Conservation (phyloP, 2,888 invertebrate genomes). For the Drosophila siamana region DNA sequence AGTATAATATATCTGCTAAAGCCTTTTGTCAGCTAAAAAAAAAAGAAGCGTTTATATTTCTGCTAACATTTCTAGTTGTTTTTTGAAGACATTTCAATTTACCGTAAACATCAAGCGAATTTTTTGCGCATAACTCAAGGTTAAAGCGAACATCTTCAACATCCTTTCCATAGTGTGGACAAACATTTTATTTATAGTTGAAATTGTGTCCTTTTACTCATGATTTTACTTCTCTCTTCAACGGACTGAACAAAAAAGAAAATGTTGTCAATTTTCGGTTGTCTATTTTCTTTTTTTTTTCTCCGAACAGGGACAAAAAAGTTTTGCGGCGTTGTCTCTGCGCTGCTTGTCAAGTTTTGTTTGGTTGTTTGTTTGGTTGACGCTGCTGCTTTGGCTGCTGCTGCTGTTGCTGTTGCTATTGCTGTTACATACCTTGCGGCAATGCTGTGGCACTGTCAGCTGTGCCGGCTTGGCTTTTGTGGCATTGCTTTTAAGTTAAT, state of each 20-base stretch:
- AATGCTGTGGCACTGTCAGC: conserved; percentile 56
- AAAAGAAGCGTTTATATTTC: no score
- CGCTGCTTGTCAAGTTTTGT: conserved; percentile 44
- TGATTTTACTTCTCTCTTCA: conserved; percentile 48
- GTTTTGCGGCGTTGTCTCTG: conserved; percentile 62
- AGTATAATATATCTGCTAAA: no score
- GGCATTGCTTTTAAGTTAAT: conserved; percentile 77
- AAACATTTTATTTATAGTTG: conserved; percentile 64
- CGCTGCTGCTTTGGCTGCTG: no score
- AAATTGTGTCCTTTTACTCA: conserved; percentile 51
- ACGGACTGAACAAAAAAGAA: conserved; percentile 32
- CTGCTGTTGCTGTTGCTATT: no score
- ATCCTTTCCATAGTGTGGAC: conserved; percentile 46
- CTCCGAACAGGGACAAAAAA: conserved; percentile 41
- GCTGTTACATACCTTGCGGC: conserved; percentile 71
- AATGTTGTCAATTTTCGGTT: conserved; percentile 56
- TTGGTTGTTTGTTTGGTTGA: conserved; percentile 37
- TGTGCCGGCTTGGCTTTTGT: conserved; percentile 63
- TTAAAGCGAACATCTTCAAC: conserved; percentile 32
- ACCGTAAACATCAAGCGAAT: conserved; percentile 10
- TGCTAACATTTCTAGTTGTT: no score
- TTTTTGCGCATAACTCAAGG: conserved; percentile 17
- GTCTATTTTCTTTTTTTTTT: conserved; percentile 3
- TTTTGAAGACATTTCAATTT: conserved; percentile 8
- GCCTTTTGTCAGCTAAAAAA: no score